These are phyloP conservation scores for Pygocentrus nattereri DNA, from an alignment of 2,797 vertebrate species.

Conservation along the genomic window DNA sequence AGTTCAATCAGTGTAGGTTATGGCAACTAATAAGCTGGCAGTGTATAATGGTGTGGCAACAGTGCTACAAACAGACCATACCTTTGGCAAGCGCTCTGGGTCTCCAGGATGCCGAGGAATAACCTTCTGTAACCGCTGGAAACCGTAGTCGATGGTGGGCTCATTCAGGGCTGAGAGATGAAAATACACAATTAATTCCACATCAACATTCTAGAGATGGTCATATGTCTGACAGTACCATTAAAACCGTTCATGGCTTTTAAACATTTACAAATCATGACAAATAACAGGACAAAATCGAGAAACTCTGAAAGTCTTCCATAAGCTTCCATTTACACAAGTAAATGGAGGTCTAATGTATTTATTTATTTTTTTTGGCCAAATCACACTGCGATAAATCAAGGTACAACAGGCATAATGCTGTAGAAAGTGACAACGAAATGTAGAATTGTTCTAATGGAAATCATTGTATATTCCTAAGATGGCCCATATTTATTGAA, in stretches of 20 bases:
- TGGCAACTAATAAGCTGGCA: background rate
- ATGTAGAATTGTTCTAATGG: slow-evolving; percentile 87
- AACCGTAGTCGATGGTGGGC: slow-evolving; percentile 98
- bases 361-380: background rate
- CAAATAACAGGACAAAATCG: too few species aligned
- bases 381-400: slow-evolving; percentile 1
- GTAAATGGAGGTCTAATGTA: background rate
- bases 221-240: background rate
- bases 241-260: background rate
- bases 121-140: slow-evolving; percentile 98
- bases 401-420: slow-evolving; percentile 62
- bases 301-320: background rate
- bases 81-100: slow-evolving; percentile 97
- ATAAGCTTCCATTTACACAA: background rate
- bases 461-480: slow-evolving; percentile 83
- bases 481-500: slow-evolving; percentile 82
- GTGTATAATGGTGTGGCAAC: background rate
- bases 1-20: background rate
- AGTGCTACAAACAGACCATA: slow-evolving; percentile 53
- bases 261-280: background rate
- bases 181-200: slow-evolving; percentile 18
- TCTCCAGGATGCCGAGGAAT: slow-evolving; percentile 97
- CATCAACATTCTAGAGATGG: background rate
- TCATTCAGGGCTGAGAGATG: slow-evolving; percentile 91
- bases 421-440: slow-evolving; percentile 81